Evolutionary conservation across 2,113 vertebrate genomes (phyloP), one percentile per base, ranked within the genome.

Genomic region (Tricholaema leucomelas): DNA sequence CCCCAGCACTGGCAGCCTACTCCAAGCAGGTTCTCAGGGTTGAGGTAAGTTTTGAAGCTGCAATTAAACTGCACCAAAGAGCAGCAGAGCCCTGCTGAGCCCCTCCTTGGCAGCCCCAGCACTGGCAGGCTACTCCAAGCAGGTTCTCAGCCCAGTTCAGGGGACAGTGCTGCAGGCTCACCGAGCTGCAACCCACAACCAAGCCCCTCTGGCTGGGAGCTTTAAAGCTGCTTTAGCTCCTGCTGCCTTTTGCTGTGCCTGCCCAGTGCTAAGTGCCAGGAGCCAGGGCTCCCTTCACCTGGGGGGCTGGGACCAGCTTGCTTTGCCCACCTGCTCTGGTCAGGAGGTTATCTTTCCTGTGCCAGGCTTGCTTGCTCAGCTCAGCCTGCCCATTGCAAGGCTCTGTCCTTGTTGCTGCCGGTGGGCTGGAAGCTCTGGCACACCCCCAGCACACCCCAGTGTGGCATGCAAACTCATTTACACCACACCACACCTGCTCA

Each of bases 181-280:
- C 50, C 35, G 33, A 13, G 1, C 8, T 2, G 5, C 28, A 20
- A 27, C 19, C 58, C 9, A 31, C 60, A 82, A 58, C 0, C 1
- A 78, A 44, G 24, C 21, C 31, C 44, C 9, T 12, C 15, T 67
- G 3, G 2, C 36, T 8, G 33, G 4, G 56, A 2, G 1, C 61
- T 31, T 40, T 15, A 28, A 77, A 69, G 60, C 61, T 70, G 75
- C 65, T 69, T 14, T 35, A 28, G 54, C 48, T 15, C 6, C 0
- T 12, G 2, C 27, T 13, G 30, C 19, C 38, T 77, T 54, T 17
- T 6, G 44, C 25, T 13, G 24, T 5, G 42, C 31, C 61, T 30
- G 23, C n/a, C 48, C 48, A 58, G 74, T 2, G 5, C 65, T 74
- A 25, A 56, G 11, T 15, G 55, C 15, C 20, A 17, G 13, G 3